Evolutionary conservation across 2,113 vertebrate species (phyloP).

Genomic region (Actenoides hombroni): DNA sequence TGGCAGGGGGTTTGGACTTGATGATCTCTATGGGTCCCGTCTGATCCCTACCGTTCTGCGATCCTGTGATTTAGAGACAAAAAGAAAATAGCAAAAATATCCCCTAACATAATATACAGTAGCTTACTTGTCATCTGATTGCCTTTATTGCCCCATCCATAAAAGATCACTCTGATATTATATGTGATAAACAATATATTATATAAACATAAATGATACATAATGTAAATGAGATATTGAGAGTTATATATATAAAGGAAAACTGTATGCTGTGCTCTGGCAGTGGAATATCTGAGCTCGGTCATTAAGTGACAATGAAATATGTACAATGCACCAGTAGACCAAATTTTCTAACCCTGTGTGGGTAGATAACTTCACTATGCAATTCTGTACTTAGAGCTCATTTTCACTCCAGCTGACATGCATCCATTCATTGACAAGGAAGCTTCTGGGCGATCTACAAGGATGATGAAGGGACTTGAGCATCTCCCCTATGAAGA

Average conservation of each 20-base stretch:
- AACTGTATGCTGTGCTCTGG: background rate
- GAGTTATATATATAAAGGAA: background rate
- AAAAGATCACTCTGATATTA: background rate
- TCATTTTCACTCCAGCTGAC: background rate
- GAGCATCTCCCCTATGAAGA: too few relatives aligned
- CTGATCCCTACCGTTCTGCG: too few relatives aligned
- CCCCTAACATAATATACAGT: background rate
- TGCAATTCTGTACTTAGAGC: background rate
- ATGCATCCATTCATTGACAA: background rate
- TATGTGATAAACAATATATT: too few relatives aligned
- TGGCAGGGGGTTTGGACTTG: too few relatives aligned
- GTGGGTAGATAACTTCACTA: background rate
- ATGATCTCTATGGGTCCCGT: too few relatives aligned
- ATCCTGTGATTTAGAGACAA: background rate
- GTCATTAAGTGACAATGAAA: background rate
- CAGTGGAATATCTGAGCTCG: background rate
- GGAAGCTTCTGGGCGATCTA: background rate
- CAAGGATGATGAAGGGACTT: too few relatives aligned
- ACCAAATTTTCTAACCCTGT: background rate
- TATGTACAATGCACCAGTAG: background rate
- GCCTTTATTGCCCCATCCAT: background rate
- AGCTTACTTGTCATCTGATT: background rate
- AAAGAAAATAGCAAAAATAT: background rate
- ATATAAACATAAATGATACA: too few relatives aligned
- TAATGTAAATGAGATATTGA: too few relatives aligned